A percentile compares a stretch with the other conserved stretches of the same genome.
Evolutionary conservation across 92 coral and sea anemone species (phyloP).

Genomic region (Parazoanthus swiftii): DNA sequence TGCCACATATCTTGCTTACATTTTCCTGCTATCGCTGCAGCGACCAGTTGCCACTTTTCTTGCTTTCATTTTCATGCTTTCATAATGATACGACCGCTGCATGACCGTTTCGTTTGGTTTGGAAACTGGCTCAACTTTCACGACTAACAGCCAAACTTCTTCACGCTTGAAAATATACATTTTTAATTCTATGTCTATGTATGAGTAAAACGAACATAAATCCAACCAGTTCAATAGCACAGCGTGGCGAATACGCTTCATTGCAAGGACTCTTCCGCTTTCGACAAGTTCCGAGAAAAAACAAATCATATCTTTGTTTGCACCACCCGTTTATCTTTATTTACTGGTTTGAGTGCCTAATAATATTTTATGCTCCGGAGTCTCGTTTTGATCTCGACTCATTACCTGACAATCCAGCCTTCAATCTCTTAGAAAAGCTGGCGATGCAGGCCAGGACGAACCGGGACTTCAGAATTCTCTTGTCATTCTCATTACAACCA

Average conservation of each 20-base stretch:
- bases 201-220: background rate
- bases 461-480: background rate
- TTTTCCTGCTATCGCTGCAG: background rate
- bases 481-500: background rate
- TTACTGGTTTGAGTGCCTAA: background rate
- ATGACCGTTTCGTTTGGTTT: background rate
- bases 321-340: too few relatives aligned
- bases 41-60: too few relatives aligned
- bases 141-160: background rate
- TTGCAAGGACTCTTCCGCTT: background rate
- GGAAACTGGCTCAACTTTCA: background rate
- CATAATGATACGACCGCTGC: too few relatives aligned
- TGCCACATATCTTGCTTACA: too few relatives aligned
- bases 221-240: background rate
- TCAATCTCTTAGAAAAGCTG: constrained; percentile 27
- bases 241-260: too few relatives aligned
- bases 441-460: constrained; percentile 32
- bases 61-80: too few relatives aligned
- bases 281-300: too few relatives aligned
- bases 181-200: too few relatives aligned
- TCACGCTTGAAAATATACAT: background rate
- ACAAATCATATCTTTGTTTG: too few relatives aligned
- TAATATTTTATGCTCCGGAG: background rate
- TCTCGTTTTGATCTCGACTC: background rate
- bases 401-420: constrained; percentile 28